Evolutionary conservation across 2,797 vertebrate species (phyloP), one percentile per base, ranked within the genome.

Genomic region (Echiichthys vipera): DNA sequence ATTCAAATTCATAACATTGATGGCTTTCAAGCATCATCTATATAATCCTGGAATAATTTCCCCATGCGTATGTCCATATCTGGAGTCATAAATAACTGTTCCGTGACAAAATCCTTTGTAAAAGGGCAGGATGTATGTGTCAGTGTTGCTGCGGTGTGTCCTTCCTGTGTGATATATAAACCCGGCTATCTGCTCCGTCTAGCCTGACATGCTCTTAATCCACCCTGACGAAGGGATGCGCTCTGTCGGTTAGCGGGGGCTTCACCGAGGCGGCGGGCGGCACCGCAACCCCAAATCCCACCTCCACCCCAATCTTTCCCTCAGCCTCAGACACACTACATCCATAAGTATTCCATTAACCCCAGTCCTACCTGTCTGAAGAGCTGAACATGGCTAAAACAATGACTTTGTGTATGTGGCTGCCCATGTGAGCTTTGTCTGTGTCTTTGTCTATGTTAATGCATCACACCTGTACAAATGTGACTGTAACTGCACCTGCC

Each of bases 261-360:
- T 88, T 86, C 87, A 39, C 70, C 15, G 49, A 88, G 82, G 77
- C 83, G 76, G 63, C 29, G 50, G 74, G 77, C 75, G 9, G 67
- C 71, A 47, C 66, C 17, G 42, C 64, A 46, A 69, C 78, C 85
- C 73, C 63, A 88, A 88, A 88, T 89, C 88, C 88, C 83, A 83
- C 85, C 85, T 80, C 79, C 75, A 80, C 68, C 87, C 76, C 85
- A 88, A 89, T 89, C 87, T 89, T 46, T 87, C 80, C 72, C 67
- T 78, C 81, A 43, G 65, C 81, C 83, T 69, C 77, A 69, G 78
- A 85, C 72, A 75, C 79, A 80, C 87, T 83, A 90, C 83, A 86
- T 88, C 85, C 78, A 74, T 92, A 92, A 94, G 92, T 88, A 93
- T 94, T 89, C 92, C 80, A 94, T 94, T 94, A 94, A 93, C 91